These are phyloP conservation scores for Phrynocephalus forsythii DNA, from an alignment of 2,797 vertebrate genomes.

Conservation along the genomic window DNA sequence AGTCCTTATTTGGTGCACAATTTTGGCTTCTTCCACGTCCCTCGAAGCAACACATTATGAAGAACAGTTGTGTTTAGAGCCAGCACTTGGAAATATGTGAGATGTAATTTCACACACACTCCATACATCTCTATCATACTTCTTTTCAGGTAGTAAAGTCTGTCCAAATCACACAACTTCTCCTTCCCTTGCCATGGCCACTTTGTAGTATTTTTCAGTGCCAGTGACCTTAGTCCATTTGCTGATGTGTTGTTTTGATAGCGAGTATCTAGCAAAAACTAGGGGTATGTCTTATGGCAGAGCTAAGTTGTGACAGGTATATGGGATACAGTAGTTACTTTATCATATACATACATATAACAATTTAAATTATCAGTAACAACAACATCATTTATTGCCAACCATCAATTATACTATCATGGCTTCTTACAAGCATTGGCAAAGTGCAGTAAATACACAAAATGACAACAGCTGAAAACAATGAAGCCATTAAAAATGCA, in stretches of 20 bases:
- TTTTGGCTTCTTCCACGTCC: neutral
- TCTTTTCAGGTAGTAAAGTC: neutral
- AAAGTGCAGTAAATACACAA: neutral
- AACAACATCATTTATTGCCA: neutral
- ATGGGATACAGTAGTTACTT: no score
- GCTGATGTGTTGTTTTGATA: neutral
- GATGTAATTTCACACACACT: no score
- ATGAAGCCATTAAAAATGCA: neutral
- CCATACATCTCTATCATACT: neutral
- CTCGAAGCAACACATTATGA: neutral
- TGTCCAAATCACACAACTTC: neutral
- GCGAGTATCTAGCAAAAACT: neutral
- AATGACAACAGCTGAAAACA: neutral
- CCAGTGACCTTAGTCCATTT: neutral
- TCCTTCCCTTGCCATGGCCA: no score
- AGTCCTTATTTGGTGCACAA: neutral
- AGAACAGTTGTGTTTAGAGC: neutral
- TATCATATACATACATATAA: neutral
- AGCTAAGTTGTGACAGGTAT: neutral
- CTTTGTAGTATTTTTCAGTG: neutral
- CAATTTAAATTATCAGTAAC: neutral
- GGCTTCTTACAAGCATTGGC: neutral
- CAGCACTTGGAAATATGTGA: neutral
- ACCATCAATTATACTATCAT: neutral
- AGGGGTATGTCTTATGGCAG: neutral